phyloP scores from a whole-genome alignment of 2,888 invertebrate genomes.

The Octonoba sinensis region DNA sequence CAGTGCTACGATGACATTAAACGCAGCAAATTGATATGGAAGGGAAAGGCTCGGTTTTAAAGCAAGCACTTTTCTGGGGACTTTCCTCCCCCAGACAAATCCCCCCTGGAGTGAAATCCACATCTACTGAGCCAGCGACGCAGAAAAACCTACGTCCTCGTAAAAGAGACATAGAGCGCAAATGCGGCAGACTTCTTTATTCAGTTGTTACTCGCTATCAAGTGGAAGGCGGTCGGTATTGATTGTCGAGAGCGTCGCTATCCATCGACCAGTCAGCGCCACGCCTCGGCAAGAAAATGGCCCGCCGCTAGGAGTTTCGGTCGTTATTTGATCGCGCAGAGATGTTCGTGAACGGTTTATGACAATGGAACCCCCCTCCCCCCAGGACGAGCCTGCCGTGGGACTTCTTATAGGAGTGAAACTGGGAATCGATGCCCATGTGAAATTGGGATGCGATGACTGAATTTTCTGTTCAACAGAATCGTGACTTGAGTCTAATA shows the following conservation, averaged over 20 bases:
- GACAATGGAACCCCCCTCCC: conserved; percentile 1
- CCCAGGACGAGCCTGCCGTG: not conserved
- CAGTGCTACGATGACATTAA: too few relatives aligned
- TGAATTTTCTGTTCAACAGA: too few relatives aligned
- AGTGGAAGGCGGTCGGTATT: conserved; percentile 15
- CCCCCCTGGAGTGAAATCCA: too few relatives aligned
- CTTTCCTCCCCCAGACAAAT: too few relatives aligned
- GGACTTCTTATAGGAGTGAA: not conserved
- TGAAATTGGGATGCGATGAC: too few relatives aligned
- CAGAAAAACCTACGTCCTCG: not conserved
- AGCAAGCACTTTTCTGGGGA: too few relatives aligned
- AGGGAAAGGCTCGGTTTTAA: too few relatives aligned
- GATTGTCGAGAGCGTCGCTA: conserved; percentile 42
- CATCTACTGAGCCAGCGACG: too few relatives aligned
- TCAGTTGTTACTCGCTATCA: not conserved
- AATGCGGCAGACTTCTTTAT: conserved; percentile 20
- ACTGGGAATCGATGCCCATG: not conserved
- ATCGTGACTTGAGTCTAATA: too few relatives aligned
- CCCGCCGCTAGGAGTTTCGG: conserved; percentile 23
- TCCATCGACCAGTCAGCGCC: conserved; percentile 51
- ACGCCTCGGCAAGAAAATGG: conserved; percentile 33
- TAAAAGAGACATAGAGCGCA: not conserved
- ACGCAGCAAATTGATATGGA: too few relatives aligned
- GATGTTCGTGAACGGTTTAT: conserved; percentile 21
- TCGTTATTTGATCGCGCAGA: conserved; percentile 48